phyloP scores from a whole-genome alignment of 2,797 vertebrate genomes.

The Iguana delicatissima region DNA sequence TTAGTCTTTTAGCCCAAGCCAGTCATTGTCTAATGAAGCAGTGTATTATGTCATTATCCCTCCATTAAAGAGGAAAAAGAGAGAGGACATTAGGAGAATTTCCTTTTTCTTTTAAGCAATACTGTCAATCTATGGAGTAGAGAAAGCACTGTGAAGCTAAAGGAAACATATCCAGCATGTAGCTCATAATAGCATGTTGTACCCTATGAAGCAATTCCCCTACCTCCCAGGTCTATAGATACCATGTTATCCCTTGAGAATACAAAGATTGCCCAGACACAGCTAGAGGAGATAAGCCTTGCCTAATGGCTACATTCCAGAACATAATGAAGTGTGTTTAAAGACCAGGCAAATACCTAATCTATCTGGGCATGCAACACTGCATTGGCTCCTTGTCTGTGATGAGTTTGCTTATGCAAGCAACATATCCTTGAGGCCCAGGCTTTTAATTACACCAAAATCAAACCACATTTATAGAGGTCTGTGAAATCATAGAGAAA shows the following conservation, averaged over 20 bases:
- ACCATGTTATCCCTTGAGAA: neutral
- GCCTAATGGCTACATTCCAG: too few relatives aligned
- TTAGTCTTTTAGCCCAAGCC: conserved; percentile 17
- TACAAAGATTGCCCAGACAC: neutral
- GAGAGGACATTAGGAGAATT: neutral
- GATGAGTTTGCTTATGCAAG: neutral
- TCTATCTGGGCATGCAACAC: neutral
- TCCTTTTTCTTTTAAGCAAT: neutral
- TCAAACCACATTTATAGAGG: neutral
- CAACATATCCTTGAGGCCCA: neutral
- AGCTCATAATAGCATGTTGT: neutral
- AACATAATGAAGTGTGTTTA: neutral
- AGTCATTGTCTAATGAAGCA: conserved; percentile 30
- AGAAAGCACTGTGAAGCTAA: neutral
- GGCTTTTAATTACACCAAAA: neutral
- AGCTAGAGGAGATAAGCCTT: neutral
- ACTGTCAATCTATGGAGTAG: neutral
- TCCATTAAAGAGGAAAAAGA: neutral
- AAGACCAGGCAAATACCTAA: neutral
- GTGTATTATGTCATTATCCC: conserved; percentile 29
- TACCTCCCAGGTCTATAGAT: too few relatives aligned
- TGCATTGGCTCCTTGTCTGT: neutral
- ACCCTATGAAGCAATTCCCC: neutral
- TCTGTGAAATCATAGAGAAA: neutral
- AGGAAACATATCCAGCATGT: neutral